Conservation (phyloP, 2,888 invertebrate genomes). For the Pristionchus arcanus region DNA sequence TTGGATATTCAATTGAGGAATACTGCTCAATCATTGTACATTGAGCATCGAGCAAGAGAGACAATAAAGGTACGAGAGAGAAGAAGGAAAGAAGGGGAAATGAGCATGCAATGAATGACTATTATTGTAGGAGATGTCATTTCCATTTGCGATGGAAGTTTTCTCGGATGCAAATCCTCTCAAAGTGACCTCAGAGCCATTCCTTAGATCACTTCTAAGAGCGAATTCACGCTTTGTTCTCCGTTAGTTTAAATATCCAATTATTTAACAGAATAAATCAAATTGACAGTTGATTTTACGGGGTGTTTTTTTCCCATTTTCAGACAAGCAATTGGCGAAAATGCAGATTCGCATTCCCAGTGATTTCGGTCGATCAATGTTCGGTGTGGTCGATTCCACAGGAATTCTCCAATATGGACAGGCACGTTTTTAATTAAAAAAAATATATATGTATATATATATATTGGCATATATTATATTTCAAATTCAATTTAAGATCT, state of each 20-base stretch:
- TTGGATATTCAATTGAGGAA: slow-evolving; percentile 71
- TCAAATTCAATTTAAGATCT: slow-evolving; percentile 61
- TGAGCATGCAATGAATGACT: slow-evolving; percentile 57
- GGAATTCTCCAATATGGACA: slow-evolving; percentile 74
- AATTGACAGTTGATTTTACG: neutral
- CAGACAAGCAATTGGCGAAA: slow-evolving; percentile 55
- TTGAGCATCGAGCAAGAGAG: slow-evolving; percentile 68
- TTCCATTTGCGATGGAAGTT: slow-evolving; percentile 28
- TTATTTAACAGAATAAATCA: neutral
- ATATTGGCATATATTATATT: too few species aligned
- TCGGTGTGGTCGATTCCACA: slow-evolving; percentile 77
- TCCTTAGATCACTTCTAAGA: slow-evolving; percentile 74
- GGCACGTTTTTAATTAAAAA: neutral
- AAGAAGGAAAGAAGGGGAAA: neutral
- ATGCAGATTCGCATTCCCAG: slow-evolving; percentile 55
- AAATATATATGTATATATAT: too few species aligned
- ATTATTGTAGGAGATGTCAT: slow-evolving; percentile 52
- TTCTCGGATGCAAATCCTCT: neutral
- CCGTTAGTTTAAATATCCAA: neutral
- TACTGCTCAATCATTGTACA: slow-evolving; percentile 69
- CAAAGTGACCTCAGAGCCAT: slow-evolving; percentile 71
- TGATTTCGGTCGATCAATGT: slow-evolving; percentile 66
- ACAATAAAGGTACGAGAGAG: slow-evolving; percentile 60
- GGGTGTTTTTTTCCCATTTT: neutral
- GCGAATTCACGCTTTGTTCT: slow-evolving; percentile 63